Evolutionary conservation across 2,797 vertebrate genomes (phyloP).

Genomic region (Ambastaia sidthimunki): DNA sequence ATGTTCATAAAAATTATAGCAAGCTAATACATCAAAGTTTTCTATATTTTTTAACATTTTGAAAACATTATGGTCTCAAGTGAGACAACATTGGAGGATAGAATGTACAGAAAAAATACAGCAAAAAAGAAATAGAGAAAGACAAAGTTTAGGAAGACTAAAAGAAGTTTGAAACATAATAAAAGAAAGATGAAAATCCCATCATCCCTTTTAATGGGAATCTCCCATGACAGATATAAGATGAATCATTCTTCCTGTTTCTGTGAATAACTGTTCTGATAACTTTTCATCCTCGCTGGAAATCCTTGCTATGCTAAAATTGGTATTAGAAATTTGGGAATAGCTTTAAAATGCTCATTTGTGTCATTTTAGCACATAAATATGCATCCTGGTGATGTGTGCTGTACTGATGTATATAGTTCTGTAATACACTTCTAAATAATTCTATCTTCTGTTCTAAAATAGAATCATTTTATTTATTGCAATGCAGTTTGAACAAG

Average conservation of each 20-base stretch:
- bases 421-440: no score
- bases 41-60: not conserved
- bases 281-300: not conserved
- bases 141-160: not conserved
- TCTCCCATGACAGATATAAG: constrained; percentile 20
- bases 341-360: not conserved
- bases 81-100: not conserved
- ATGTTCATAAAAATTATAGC: no score
- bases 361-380: not conserved
- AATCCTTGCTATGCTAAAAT: constrained; percentile 3
- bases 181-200: constrained; percentile 18
- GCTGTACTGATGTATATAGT: not conserved
- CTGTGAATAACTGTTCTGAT: constrained; percentile 39
- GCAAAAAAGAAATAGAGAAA: not conserved
- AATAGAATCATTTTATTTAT: no score
- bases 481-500: no score
- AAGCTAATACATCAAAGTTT: not conserved
- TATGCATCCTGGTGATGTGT: not conserved
- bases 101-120: not conserved
- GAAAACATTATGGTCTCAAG: not conserved
- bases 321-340: not conserved
- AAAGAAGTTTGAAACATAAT: not conserved
- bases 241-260: constrained; percentile 42
- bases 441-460: no score
- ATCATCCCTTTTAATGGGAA: constrained; percentile 10